Base-by-base conservation (phyloP, 2,797 vertebrate species). In the Falco naumanni region DNA sequence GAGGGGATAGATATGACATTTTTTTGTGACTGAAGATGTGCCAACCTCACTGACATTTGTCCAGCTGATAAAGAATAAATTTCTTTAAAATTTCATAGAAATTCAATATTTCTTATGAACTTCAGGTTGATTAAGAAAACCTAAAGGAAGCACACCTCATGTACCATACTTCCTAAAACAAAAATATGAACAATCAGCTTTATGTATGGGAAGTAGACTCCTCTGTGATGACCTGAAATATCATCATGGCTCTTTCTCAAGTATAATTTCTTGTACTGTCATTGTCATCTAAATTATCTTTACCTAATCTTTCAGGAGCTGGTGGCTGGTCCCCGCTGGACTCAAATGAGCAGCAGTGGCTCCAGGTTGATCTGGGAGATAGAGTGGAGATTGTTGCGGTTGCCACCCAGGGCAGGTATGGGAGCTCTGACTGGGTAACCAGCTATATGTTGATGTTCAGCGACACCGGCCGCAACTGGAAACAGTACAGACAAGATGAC, bases 391-490 rank as follows among this genome's bases (percentile, higher is more conserved):
- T 99, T 60, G 98, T 98, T 0, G 98, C 98, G 0, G 98, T 99
- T 3, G 99, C 99, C 76, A 99, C 99, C 0, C 99, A 99, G 97
- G 99, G 99, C 78, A 97, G 98, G 70, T 98, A 99, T 0, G 98
- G 99, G 60, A 99, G 99, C 97, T 99, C 99, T 31, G 99, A 99
- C 96, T 99, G 99, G 99, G 98, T 99, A 86, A 99, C 98, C 0
- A 98, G 98, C 86, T 99, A 99, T 64, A 97, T 94, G 18, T 97
- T 99, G 84, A 99, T 99, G 98, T 99, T 98, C 98, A 99, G 99
- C 15, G 99, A 99, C 97, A 99, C 99, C 0, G 99, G 99, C 59
- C 98, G 97, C 98, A 99, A 99, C 98, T 99, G 99, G 99, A 99
- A 96, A 84, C 98, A 98, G 71, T 99, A 99, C 95, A 97, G 98